These are phyloP conservation scores for Scrobipalpa costella DNA, from an alignment of 2,888 invertebrate genomes.

Conservation along the genomic window DNA sequence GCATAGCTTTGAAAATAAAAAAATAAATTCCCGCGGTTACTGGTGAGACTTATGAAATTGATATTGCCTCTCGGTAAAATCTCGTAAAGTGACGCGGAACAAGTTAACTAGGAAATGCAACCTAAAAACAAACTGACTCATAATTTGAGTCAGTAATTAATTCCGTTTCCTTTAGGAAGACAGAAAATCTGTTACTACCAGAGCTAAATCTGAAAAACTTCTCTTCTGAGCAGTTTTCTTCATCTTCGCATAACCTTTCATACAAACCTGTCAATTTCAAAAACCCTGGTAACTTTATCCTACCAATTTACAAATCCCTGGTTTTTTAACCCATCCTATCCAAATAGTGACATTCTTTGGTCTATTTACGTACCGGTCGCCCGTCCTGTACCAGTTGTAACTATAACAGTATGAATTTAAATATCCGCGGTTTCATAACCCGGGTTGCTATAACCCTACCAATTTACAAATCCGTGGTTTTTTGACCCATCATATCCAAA, in stretches of 20 bases:
- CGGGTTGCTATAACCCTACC: too few relatives aligned
- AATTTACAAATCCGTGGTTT: not conserved
- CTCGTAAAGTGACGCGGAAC: too few relatives aligned
- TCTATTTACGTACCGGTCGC: too few relatives aligned
- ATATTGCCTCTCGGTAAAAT: too few relatives aligned
- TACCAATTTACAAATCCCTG: not conserved
- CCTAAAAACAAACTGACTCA: not conserved
- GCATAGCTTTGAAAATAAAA: too few relatives aligned
- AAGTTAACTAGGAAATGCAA: not conserved
- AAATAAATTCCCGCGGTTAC: too few relatives aligned
- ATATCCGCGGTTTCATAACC: too few relatives aligned
- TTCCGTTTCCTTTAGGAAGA: constrained; percentile 3
- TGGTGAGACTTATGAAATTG: too few relatives aligned
- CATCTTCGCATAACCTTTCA: not conserved
- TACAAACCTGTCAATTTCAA: not conserved
- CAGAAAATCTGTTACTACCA: not conserved
- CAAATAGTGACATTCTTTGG: not conserved
- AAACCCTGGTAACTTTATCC: not conserved
- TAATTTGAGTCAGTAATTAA: not conserved
- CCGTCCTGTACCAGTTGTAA: too few relatives aligned
- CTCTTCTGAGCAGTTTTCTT: not conserved
- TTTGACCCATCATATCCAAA: not conserved
- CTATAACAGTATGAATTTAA: too few relatives aligned
- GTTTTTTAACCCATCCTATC: not conserved
- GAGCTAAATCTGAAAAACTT: not conserved